These are phyloP conservation scores for Diphyllodes magnificus DNA, from an alignment of 2,113 vertebrate species.

Conservation along the genomic window DNA sequence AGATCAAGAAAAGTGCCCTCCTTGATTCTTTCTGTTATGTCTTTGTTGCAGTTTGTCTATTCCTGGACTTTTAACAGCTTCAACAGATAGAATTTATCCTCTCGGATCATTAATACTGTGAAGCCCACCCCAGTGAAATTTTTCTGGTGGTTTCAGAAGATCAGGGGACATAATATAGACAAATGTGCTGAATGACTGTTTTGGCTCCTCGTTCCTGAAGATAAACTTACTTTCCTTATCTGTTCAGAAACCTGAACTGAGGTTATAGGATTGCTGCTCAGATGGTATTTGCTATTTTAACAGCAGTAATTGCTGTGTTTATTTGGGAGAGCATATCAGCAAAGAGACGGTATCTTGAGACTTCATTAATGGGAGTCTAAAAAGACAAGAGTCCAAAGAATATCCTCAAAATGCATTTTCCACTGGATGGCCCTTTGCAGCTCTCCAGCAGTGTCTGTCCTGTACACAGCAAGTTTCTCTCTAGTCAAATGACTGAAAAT, in stretches of 20 bases:
- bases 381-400: background rate
- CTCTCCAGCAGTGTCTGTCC: background rate
- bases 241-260: conserved; percentile 2
- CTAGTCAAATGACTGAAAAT: background rate
- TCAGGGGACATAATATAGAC: background rate
- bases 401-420: background rate
- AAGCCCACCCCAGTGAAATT: background rate
- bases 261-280: background rate
- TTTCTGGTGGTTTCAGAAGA: background rate
- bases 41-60: background rate
- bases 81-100: background rate
- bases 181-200: background rate
- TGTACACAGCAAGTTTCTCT: background rate
- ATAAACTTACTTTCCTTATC: background rate
- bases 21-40: background rate
- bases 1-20: background rate
- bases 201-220: background rate
- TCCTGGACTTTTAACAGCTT: background rate
- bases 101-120: background rate
- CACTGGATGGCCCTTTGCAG: background rate
- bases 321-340: conserved; percentile 11
- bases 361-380: background rate
- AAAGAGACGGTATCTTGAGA: background rate
- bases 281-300: background rate
- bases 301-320: conserved; percentile 23